Conservation (phyloP, 2,113 vertebrate genomes). For the Phyllostomus hastatus region DNA sequence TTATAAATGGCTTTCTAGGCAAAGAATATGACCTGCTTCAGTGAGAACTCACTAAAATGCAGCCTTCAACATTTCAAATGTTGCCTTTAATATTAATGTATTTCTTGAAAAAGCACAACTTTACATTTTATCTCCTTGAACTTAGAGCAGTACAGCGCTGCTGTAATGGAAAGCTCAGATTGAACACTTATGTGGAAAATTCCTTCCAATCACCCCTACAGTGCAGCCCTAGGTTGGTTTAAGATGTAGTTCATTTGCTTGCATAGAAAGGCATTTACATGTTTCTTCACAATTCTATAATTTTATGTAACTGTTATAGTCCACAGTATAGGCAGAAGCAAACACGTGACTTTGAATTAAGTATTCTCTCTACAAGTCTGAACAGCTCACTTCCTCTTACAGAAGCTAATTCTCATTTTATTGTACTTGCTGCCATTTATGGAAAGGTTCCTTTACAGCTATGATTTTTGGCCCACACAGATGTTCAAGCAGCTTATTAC, state of each 20-base stretch:
- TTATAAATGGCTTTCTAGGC: not conserved
- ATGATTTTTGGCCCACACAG: conserved; percentile 71
- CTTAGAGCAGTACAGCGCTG: conserved; percentile 7
- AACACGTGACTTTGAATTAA: conserved; percentile 72
- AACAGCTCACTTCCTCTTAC: conserved; percentile 78
- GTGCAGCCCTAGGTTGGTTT: conserved; percentile 52
- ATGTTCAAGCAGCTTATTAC: conserved; percentile 78
- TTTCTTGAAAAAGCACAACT: not conserved
- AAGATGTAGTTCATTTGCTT: conserved; percentile 58
- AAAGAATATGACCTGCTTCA: not conserved
- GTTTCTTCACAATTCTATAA: conserved; percentile 70
- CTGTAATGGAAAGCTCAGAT: conserved; percentile 52
- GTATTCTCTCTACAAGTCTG: conserved; percentile 74
- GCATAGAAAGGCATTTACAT: conserved; percentile 64
- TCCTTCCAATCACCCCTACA: conserved; percentile 68
- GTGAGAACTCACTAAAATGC: not conserved
- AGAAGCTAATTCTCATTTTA: conserved; percentile 75
- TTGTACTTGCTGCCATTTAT: conserved; percentile 75
- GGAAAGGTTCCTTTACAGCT: conserved; percentile 77
- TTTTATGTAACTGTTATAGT: conserved; percentile 76
- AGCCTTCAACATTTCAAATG: not conserved
- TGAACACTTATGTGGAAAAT: conserved; percentile 58
- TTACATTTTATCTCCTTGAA: conserved; percentile 27
- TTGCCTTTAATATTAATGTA: not conserved
- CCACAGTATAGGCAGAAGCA: conserved; percentile 72